Evolutionary conservation across 2,797 vertebrate species (phyloP).

Genomic region (Cyclopterus lumpus): DNA sequence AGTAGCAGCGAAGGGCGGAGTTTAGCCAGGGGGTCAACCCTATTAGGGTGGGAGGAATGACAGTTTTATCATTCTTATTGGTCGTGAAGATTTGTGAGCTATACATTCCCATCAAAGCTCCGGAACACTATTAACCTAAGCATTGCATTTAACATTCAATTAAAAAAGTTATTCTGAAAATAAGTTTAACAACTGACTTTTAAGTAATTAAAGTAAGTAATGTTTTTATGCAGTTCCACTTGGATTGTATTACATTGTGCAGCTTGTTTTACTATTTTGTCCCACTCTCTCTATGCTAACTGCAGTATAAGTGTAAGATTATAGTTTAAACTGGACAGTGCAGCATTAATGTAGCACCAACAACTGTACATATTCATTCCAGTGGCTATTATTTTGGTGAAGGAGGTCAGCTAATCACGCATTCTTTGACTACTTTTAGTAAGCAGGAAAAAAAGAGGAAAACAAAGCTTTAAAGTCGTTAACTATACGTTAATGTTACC

Average conservation of each 20-base stretch:
- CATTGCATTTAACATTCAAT: too few species aligned
- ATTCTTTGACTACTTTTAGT: not conserved
- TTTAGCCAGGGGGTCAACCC: too few species aligned
- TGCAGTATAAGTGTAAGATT: not conserved
- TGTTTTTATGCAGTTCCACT: too few species aligned
- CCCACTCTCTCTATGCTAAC: not conserved
- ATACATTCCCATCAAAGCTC: too few species aligned
- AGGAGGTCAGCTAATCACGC: not conserved
- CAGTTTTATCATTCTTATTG: not conserved
- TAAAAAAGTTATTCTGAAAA: too few species aligned
- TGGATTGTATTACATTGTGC: too few species aligned
- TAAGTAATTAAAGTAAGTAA: too few species aligned
- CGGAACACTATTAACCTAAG: too few species aligned
- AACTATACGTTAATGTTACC: not conserved
- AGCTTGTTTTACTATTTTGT: too few species aligned
- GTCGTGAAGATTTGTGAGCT: not conserved
- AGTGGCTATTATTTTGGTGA: not conserved
- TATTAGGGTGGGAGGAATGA: too few species aligned
- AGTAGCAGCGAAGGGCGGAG: too few species aligned
- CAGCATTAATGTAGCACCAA: not conserved
- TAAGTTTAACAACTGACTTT: too few species aligned
- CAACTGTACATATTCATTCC: not conserved
- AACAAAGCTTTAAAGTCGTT: not conserved
- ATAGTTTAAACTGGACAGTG: not conserved
- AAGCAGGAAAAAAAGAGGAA: not conserved